Conservation (phyloP, 2,888 invertebrate genomes). For the Idaea dimidiata region DNA sequence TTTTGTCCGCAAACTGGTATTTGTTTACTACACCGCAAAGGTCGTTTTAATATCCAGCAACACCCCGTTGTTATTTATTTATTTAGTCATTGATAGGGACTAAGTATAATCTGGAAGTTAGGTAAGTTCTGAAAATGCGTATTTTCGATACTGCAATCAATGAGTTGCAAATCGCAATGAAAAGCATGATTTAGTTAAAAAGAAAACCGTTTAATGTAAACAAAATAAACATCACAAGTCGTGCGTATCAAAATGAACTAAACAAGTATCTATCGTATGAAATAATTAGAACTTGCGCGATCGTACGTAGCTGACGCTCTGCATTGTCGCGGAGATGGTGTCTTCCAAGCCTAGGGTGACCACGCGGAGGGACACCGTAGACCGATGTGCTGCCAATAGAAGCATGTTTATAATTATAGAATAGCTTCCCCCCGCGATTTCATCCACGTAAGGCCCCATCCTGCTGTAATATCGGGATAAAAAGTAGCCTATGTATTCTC, state of each 20-base stretch:
- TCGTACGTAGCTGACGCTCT: conserved; percentile 16
- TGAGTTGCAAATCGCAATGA: background rate
- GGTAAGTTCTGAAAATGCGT: background rate
- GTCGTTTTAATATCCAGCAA: no score
- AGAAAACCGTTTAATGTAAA: conserved; percentile 4
- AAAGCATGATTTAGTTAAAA: conserved; percentile 2
- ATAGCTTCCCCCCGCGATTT: no score
- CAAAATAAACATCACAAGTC: background rate
- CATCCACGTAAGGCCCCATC: no score
- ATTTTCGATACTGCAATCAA: background rate
- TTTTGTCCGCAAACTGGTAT: no score
- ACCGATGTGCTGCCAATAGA: conserved; percentile 50
- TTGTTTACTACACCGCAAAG: no score
- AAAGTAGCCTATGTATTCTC: no score
- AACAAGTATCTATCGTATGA: background rate
- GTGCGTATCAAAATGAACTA: conserved; percentile 3
- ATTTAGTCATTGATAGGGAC: no score
- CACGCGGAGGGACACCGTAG: conserved; percentile 66
- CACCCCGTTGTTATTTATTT: no score
- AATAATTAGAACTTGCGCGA: conserved; percentile 32
- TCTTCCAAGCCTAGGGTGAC: conserved; percentile 60
- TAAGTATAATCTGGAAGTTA: no score
- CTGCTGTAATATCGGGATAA: no score
- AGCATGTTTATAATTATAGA: background rate
- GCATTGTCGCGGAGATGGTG: conserved; percentile 19